Conservation (phyloP, 2,113 vertebrate species). For the Cricetomys ansorgei region DNA sequence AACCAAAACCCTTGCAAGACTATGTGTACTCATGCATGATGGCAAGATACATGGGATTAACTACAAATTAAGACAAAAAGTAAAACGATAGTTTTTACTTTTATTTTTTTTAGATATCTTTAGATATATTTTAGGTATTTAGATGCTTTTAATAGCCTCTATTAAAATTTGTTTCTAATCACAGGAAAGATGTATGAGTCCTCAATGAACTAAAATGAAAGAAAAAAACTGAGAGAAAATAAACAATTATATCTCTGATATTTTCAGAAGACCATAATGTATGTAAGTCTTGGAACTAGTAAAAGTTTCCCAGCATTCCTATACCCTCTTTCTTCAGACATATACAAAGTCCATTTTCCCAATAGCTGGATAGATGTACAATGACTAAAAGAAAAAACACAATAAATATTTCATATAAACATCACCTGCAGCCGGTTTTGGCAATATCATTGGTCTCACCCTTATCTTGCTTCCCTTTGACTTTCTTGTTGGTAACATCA, state of each 20-base stretch:
- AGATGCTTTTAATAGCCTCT: no score
- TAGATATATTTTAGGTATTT: no score
- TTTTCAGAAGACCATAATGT: not conserved
- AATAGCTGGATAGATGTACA: not conserved
- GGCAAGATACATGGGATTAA: not conserved
- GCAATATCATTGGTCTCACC: not conserved
- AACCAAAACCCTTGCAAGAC: conserved; percentile 2
- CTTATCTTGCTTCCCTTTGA: not conserved
- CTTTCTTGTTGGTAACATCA: not conserved
- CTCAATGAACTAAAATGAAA: not conserved
- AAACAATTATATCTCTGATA: not conserved
- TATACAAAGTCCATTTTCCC: not conserved
- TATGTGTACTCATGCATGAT: no score
- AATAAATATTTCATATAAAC: not conserved
- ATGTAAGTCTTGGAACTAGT: not conserved
- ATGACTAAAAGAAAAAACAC: not conserved
- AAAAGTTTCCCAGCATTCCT: not conserved
- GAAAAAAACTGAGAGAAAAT: not conserved
- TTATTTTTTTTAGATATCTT: no score
- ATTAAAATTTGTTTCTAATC: not conserved
- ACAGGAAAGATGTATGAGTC: not conserved
- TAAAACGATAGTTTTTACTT: no score
- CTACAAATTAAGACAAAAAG: not conserved
- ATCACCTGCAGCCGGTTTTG: not conserved
- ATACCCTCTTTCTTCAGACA: not conserved